Percentiles rank a stretch among this genome's conserved stretches.
Conservation (phyloP, 2,113 vertebrate genomes). For the Pangasianodon hypophthalmus region DNA sequence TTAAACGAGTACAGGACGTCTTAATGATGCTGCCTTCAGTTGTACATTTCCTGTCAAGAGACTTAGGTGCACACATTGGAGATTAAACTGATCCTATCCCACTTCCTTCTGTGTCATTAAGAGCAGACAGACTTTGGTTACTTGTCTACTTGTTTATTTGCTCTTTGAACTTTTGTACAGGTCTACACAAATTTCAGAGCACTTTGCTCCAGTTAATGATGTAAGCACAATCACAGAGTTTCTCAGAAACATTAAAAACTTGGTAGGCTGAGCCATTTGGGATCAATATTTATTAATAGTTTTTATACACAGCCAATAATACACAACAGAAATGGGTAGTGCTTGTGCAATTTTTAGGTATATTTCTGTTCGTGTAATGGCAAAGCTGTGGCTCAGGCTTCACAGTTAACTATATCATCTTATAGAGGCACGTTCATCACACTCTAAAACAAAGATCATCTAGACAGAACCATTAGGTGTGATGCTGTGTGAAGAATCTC, state of each 20-base stretch:
- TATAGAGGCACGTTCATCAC: constrained; percentile 34
- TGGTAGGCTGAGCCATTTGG: constrained; percentile 13
- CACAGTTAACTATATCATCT: not conserved
- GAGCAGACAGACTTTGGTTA: constrained; percentile 25
- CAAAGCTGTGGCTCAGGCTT: constrained; percentile 6
- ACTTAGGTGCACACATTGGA: constrained; percentile 27
- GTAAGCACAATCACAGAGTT: constrained; percentile 49
- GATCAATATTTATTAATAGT: constrained; percentile 29
- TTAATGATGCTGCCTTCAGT: constrained; percentile 32
- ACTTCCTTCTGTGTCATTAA: constrained; percentile 35
- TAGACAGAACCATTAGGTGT: not conserved
- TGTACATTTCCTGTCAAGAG: constrained; percentile 16
- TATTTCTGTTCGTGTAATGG: not conserved
- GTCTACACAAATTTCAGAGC: constrained; percentile 14
- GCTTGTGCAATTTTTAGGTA: not conserved
- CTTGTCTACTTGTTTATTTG: not conserved
- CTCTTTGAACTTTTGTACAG: constrained; percentile 36
- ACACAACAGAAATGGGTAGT: not conserved
- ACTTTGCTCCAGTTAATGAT: constrained; percentile 31
- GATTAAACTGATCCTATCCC: constrained; percentile 33
- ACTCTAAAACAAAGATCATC: constrained; percentile 3
- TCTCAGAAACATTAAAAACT: not conserved
- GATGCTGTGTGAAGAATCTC: not conserved
- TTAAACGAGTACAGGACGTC: constrained; percentile 11
- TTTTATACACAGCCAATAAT: constrained; percentile 5